A percentile compares a stretch with the other conserved stretches of the same genome.
These are phyloP conservation scores for Drosophila borealis DNA, from an alignment of 2,888 invertebrate species.

Conservation along the genomic window DNA sequence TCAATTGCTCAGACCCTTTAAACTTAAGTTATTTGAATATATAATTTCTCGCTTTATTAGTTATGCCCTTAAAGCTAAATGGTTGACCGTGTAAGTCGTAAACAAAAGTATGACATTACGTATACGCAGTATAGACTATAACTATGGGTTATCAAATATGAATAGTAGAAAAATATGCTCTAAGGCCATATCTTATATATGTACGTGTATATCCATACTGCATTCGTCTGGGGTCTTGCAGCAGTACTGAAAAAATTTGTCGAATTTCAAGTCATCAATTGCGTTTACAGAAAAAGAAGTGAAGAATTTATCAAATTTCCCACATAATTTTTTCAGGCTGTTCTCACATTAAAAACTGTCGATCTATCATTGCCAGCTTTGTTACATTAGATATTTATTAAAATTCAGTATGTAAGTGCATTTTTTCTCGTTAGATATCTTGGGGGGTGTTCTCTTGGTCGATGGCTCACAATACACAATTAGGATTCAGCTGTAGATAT, in stretches of 20 bases:
- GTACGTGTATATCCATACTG: conserved; percentile 42
- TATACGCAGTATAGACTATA: conserved; percentile 59
- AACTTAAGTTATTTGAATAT: conserved; percentile 21
- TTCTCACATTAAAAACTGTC: conserved; percentile 34
- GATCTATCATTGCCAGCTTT: conserved; percentile 17
- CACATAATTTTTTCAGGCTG: conserved; percentile 16
- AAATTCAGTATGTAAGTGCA: conserved; percentile 54
- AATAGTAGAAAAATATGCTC: conserved; percentile 76
- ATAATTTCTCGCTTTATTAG: conserved; percentile 65
- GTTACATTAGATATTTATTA: no score
- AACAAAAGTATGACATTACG: conserved; percentile 69
- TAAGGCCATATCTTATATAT: conserved; percentile 61
- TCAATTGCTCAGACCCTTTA: no score
- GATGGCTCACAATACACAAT: conserved; percentile 77
- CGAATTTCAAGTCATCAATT: conserved; percentile 78
- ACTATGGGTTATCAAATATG: conserved; percentile 70
- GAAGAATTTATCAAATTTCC: conserved; percentile 21
- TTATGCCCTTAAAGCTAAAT: conserved; percentile 53
- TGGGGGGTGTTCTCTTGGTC: conserved; percentile 57
- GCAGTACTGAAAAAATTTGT: conserved; percentile 57
- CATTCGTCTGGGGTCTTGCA: neutral
- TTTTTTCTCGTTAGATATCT: conserved; percentile 7
- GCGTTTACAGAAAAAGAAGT: conserved; percentile 49
- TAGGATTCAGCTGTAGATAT: conserved; percentile 82
- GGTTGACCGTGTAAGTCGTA: conserved; percentile 64